Evolutionary conservation across 1,140 invertebrate species (phyloP).

Genomic region (Reticulitermes speratus): DNA sequence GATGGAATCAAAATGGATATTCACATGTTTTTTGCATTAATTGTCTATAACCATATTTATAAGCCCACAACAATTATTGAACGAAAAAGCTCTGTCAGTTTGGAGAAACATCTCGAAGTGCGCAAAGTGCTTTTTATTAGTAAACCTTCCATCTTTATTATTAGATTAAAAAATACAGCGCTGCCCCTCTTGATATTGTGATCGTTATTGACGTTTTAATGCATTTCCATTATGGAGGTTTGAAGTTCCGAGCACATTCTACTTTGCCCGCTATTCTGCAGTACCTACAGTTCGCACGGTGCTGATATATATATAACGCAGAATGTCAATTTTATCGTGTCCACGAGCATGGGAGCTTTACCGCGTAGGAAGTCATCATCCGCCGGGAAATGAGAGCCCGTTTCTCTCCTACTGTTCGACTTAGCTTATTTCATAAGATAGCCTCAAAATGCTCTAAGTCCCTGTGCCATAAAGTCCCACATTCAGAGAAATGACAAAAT

Average conservation of each 20-base stretch:
- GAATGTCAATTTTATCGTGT: no score
- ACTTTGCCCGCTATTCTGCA: neutral
- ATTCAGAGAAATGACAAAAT: no score
- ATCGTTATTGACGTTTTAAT: constrained; percentile 9
- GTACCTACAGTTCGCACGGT: neutral
- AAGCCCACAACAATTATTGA: neutral
- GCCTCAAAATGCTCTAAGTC: no score
- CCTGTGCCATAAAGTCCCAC: no score
- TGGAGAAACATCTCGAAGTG: neutral
- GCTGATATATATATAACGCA: neutral
- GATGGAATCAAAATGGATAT: neutral
- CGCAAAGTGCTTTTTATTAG: neutral
- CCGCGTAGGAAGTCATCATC: no score
- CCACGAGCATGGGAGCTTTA: no score
- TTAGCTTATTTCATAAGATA: no score
- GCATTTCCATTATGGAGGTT: neutral
- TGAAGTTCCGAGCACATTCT: neutral
- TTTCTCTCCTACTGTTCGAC: no score
- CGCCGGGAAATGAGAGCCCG: no score
- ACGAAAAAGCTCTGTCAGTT: neutral
- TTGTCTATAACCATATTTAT: constrained; percentile 9
- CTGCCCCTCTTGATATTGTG: neutral
- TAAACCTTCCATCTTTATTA: neutral
- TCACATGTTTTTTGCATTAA: neutral
- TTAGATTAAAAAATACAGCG: neutral